These are phyloP conservation scores for Drosophila guanche DNA, from an alignment of 1,140 invertebrate genomes.

Conservation along the genomic window DNA sequence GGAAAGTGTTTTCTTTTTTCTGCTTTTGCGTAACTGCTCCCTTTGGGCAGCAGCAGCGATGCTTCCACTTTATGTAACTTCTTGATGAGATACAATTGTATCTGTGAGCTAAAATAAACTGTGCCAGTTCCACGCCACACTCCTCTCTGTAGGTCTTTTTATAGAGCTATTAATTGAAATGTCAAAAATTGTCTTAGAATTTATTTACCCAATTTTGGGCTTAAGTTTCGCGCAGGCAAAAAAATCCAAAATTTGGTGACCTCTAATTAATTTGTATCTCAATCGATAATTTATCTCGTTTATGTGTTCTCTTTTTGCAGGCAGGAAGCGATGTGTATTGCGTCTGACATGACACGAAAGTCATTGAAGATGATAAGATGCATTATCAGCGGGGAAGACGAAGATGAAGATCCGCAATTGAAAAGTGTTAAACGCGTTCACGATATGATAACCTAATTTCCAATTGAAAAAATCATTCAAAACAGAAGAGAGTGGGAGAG, in stretches of 20 bases:
- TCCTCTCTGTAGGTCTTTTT: constrained; percentile 23
- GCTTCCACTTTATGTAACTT: constrained; percentile 37
- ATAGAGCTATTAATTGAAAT: constrained; percentile 68
- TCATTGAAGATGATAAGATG: constrained; percentile 77
- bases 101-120: constrained; percentile 57
- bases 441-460: constrained; percentile 82
- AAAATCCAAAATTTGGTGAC: background rate
- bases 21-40: constrained; percentile 71
- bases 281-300: too few species aligned
- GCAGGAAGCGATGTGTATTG: too few species aligned
- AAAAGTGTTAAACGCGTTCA: constrained; percentile 79
- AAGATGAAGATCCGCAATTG: constrained; percentile 80
- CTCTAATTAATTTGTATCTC: too few species aligned
- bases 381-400: constrained; percentile 83
- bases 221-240: constrained; percentile 43
- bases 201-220: constrained; percentile 56
- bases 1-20: constrained; percentile 61
- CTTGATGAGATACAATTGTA: constrained; percentile 56
- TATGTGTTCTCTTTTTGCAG: too few species aligned
- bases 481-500: constrained; percentile 25
- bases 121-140: constrained; percentile 55
- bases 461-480: constrained; percentile 27
- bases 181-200: constrained; percentile 76
- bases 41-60: constrained; percentile 30
- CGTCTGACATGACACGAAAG: constrained; percentile 67